Evolutionary conservation across 2,113 vertebrate species (phyloP), one percentile per base, ranked within the genome.

Genomic region (Galemys pyrenaicus): DNA sequence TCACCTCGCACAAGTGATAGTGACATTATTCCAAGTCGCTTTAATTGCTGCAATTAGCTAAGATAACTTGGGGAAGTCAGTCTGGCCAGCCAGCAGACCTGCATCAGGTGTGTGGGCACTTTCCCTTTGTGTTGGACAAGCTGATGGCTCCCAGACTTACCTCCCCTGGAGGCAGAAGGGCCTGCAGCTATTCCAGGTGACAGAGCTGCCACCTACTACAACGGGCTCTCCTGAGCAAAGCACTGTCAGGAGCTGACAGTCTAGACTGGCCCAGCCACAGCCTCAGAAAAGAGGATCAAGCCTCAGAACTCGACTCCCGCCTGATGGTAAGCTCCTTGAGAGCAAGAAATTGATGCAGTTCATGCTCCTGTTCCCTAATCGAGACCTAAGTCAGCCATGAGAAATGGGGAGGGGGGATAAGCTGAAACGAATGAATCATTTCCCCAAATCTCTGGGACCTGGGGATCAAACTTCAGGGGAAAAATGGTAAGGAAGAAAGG

Each of bases 331-430:
- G 39, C 8, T 58, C 51, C 37, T 16, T 1, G 46, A 46, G 44
- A 28, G 32, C 1, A 60, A 51, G 35, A 56, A 77, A 5, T 13
- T 15, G n/a, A 39, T 2, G 32, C 41, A 9, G 5, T 7, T 8
- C 37, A n/a, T 12, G 30, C 11, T 71, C 35, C 4, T 17, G 20
- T 0, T 4, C 16, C 35, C 87, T 44, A 24, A 28, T 16, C 71
- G 24, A 32, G 32, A 17, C 0, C 6, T 1, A 17, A 68, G 39
- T 17, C 71, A 6, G 6, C 4, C 8, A 4, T 26, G 4, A 0
- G 54, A 51, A 80, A 60, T 0, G 15, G 28, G 46, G 3, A 30
- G 41, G 24, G 16, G 15, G 7, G 12, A 6, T 32, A 51, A n/a
- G 19, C 56, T 81, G 62, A 39, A 78, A 67, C 62, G 32, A n/a